A percentile compares a stretch with the other conserved stretches of the same genome.
phyloP scores from a whole-genome alignment of 23 tunicate genomes.

The Trididemnum clinides region DNA sequence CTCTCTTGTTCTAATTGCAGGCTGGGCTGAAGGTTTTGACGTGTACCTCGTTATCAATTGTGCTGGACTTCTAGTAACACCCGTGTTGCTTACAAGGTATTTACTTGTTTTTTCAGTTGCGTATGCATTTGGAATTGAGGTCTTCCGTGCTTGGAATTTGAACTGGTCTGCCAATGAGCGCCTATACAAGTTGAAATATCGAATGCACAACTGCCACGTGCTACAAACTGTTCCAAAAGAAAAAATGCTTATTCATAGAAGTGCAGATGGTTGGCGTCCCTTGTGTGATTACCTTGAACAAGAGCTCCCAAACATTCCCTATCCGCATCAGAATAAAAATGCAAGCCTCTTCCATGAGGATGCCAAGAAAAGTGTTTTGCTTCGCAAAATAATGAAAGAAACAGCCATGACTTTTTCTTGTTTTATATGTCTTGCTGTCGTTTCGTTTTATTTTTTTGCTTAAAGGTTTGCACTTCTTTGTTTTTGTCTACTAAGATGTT shows the following conservation, averaged over 20 bases:
- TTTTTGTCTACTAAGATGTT: too few relatives aligned
- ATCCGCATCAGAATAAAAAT: constrained; percentile 78
- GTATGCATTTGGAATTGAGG: constrained; percentile 37
- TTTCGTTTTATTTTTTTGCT: not conserved
- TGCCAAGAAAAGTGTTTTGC: not conserved
- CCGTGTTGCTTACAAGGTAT: too few relatives aligned
- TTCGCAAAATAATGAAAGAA: constrained; percentile 17
- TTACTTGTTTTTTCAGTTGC: constrained; percentile 25
- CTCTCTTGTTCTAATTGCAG: too few relatives aligned
- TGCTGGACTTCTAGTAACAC: too few relatives aligned
- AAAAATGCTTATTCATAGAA: constrained; percentile 33
- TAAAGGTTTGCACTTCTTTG: not conserved
- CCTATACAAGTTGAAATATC: constrained; percentile 69
- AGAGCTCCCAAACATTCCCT: constrained; percentile 53
- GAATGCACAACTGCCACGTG: constrained; percentile 74
- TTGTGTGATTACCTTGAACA: constrained; percentile 55
- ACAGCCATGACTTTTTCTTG: not conserved
- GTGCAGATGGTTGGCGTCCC: constrained; percentile 60
- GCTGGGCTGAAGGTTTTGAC: too few relatives aligned
- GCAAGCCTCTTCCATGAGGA: constrained; percentile 43
- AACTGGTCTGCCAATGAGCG: constrained; percentile 47
- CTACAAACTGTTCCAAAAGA: constrained; percentile 71
- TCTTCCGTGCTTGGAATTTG: not conserved
- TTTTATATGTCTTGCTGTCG: not conserved
- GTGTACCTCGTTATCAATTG: too few relatives aligned